Evolutionary conservation across 1,140 invertebrate genomes (phyloP), one percentile per base, ranked within the genome.

Genomic region (Drosophila quadrilineata): DNA sequence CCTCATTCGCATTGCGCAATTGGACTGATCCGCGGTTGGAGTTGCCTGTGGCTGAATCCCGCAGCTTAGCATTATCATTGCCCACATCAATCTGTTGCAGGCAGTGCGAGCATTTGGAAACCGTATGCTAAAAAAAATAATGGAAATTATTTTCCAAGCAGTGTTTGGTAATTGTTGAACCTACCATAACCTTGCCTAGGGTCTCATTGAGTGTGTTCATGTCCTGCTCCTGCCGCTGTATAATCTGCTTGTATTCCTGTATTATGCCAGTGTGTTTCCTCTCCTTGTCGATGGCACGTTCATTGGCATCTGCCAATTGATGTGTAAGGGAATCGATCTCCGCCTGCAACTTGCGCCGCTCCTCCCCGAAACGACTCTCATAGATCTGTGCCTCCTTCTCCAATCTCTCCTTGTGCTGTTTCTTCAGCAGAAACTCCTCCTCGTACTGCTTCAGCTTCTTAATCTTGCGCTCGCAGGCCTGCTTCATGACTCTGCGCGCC

Each of bases 391-490:
- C 86, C 58, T 89, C 68, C 96, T 94, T 92, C 74, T 94, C 94
- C 8, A 97, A 91, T 33, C 93, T 92, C 69, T 95, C 93, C 49
- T 98, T 90, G 96, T 82, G 94, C 94, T 93, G 85, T 40, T 98
- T 98, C 16, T 96, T 91, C 10, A 93, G 91, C 57, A 93, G 90
- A 91, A 97, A 99, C 87, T 99, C 98, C 66, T 96, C 95, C 89
- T 99, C 97, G 88, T 99, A 99, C 89, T 99, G 98, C 89, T 96
- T 96, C 49, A 99, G 90, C 87, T 98, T 96, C 90, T 98, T 98
- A 38, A 99, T 94, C 90, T 98, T 99, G 35, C 97, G 93, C 75
- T 93, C 94, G 76, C 96, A 96, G 3, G 98, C 97, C 38, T 95
- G 92, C 89, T 96, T 96, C 90, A 99, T 95, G 5, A 99, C 92